Percentiles rank a stretch among this genome's conserved stretches.
These are phyloP conservation scores for Morbakka virulenta DNA, from an alignment of 30 jellyfish, hydroid and myxozoan genomes.

Conservation along the genomic window DNA sequence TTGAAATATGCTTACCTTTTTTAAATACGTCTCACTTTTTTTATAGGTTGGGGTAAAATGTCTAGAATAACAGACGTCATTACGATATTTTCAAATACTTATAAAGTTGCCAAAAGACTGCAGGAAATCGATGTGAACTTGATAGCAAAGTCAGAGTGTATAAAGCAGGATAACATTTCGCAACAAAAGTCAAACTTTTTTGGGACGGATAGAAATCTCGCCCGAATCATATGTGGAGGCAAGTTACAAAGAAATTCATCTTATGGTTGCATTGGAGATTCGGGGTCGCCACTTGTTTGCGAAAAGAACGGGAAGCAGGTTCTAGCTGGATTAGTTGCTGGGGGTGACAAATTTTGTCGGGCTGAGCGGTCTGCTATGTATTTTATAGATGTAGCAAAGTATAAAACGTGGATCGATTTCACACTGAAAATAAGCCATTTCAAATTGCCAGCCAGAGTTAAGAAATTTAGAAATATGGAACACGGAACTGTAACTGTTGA, in stretches of 20 bases:
- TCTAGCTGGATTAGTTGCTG: conserved; percentile 44
- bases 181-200: too few species aligned
- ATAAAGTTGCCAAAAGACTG: too few species aligned
- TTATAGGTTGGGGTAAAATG: too few species aligned
- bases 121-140: conserved; percentile 59
- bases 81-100: too few species aligned
- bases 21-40: too few species aligned
- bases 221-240: conserved; percentile 55
- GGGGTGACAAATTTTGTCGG: conserved; percentile 43
- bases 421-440: too few species aligned
- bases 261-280: conserved; percentile 56
- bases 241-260: background rate
- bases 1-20: too few species aligned
- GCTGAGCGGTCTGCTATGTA: conserved; percentile 34
- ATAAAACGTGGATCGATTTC: conserved; percentile 47
- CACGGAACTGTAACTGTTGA: too few species aligned
- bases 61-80: too few species aligned
- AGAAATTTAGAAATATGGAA: too few species aligned
- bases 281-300: conserved; percentile 69
- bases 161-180: conserved; percentile 4
- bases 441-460: too few species aligned
- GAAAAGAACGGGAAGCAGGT: background rate
- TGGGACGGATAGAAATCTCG: conserved; percentile 13
- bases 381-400: conserved; percentile 50
- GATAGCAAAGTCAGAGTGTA: conserved; percentile 19